Percentiles rank a stretch among this genome's conserved stretches.
Conservation (phyloP, 2,888 invertebrate species). For the Agrochola litura region DNA sequence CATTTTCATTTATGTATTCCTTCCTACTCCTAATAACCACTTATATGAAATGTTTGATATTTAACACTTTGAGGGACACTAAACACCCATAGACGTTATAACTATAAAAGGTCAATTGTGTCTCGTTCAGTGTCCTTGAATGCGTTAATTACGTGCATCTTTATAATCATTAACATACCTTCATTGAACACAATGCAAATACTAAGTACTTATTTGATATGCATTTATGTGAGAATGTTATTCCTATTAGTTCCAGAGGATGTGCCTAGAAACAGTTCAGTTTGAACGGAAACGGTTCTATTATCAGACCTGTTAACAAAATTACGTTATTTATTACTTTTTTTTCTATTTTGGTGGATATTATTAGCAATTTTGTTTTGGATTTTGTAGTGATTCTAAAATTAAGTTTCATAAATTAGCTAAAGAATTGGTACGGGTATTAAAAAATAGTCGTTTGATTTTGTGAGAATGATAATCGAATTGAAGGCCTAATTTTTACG, state of each 20-base stretch:
- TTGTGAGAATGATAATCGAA: constrained; percentile 3
- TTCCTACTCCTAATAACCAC: background rate
- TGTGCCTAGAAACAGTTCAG: constrained; percentile 19
- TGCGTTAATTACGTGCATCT: background rate
- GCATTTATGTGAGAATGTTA: constrained; percentile 12
- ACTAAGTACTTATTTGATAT: constrained; percentile 1
- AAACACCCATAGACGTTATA: no score
- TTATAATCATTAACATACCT: background rate
- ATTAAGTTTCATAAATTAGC: background rate
- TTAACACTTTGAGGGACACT: background rate
- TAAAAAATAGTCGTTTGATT: background rate
- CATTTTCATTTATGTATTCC: background rate
- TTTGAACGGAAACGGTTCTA: background rate
- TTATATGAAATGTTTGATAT: background rate
- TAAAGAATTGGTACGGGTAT: constrained; percentile 47
- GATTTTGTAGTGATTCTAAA: constrained; percentile 27
- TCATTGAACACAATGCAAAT: constrained; percentile 9
- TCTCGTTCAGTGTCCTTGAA: background rate
- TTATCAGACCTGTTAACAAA: background rate
- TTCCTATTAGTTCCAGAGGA: constrained; percentile 30
- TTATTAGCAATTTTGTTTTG: constrained; percentile 16
- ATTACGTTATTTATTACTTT: constrained; percentile 44
- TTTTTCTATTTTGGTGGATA: constrained; percentile 20
- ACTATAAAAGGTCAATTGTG: background rate
- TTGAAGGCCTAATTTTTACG: constrained; percentile 19